Percentiles rank a stretch among this genome's conserved stretches.
These are phyloP conservation scores for Centropus unirufus DNA, from an alignment of 2,113 vertebrate species.

Conservation along the genomic window DNA sequence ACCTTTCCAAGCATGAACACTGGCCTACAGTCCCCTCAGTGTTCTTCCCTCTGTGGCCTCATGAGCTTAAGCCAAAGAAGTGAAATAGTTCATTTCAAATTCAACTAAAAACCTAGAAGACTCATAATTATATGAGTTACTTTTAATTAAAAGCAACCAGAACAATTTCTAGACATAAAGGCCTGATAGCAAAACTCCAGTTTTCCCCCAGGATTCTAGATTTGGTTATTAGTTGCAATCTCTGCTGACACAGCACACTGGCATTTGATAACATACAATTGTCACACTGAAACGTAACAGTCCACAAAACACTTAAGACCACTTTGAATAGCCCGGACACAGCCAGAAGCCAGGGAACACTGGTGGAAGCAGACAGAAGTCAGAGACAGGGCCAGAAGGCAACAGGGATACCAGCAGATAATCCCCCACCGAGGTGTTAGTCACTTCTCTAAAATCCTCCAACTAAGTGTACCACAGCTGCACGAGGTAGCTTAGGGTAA, in stretches of 20 bases:
- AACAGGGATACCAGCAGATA: slow-evolving; percentile 15
- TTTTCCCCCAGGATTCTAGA: not conserved
- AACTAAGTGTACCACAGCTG: not conserved
- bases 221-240: not conserved
- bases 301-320: not conserved
- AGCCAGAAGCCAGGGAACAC: not conserved
- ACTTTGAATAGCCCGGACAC: not conserved
- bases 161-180: not conserved
- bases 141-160: not conserved
- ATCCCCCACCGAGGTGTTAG: slow-evolving; percentile 1
- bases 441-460: not conserved
- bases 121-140: not conserved
- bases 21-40: fast-evolving
- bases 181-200: not conserved
- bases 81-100: not conserved
- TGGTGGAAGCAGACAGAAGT: not conserved
- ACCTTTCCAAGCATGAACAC: not conserved
- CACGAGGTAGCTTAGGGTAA: not conserved
- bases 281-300: not conserved
- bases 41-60: not conserved
- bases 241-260: not conserved
- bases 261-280: fast-evolving
- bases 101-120: not conserved
- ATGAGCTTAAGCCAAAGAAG: not conserved
- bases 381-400: not conserved